Evolutionary conservation across 2,888 invertebrate species (phyloP), one percentile per base, ranked within the genome.

Genomic region (Bombyx huttoni): DNA sequence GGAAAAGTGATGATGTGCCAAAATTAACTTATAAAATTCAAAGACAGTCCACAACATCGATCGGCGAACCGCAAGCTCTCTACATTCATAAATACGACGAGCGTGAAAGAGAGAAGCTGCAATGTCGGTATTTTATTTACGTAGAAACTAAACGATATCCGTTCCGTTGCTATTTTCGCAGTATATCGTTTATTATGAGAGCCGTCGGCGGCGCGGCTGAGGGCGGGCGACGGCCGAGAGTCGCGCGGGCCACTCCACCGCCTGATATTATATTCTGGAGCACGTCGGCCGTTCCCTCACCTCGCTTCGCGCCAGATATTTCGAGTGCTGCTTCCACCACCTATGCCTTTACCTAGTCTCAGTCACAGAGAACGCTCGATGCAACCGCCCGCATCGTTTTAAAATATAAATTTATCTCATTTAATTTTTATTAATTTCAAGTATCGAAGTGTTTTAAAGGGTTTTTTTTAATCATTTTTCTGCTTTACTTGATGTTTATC

Each of bases 201-300:
- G 78, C 73, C 72, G 68, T 59, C 63, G 64, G 62, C 60, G 63
- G 60, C 62, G 60, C 63, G 60, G 67, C 61, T 58, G 65, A 67
- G 65, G 68, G 68, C 70, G 70, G 63, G 59, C 62, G 63, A 64
- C 68, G 67, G 63, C 64, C 65, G 57, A 63, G 68, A 59, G 62
- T 70, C 68, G 78, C 77, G 68, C 75, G 72, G 77, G 73, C 81
- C 84, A 80, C 84, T 81, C 73, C 74, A 78, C 76, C 65, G 80
- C 73, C 81, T 88, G 80, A 86, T 87, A 88, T 88, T 84, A 85
- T 88, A 88, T 87, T 87, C 88, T 87, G 76, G 89, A 90, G 82
- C 88, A 87, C 80, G 86, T 73, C 77, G 74, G 77, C 87, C 80
- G 86, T 73, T 77, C 74, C 78, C 87, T 81, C 85, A 72, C 84